Base-by-base conservation (phyloP, 2,888 invertebrate species). In the Operophtera brumata region DNA sequence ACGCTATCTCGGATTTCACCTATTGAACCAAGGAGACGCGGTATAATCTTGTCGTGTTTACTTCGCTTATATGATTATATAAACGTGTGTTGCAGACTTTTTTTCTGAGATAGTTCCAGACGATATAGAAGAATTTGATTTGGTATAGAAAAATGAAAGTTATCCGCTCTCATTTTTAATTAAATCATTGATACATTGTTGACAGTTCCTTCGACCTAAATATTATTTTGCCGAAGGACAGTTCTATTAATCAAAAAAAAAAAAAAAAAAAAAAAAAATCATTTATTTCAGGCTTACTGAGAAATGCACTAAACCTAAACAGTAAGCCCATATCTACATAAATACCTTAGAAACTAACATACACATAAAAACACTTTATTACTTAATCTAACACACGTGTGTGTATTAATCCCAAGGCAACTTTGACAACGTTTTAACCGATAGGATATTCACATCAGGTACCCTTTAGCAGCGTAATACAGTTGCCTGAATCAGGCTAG, bases 1-100 rank as follows among this genome's bases (percentile, higher is more conserved):
- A 84, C 80, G 79, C 78, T 84, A 81, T 83, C 82, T 82, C 77
- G 75, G 84, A 84, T 86, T 85, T 85, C 79, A 73, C 78, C 78
- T 83, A 83, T 84, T 83, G 84, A 81, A 84, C 78, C 80, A 76
- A 61, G 64, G 73, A 77, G 80, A 77, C 76, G 71, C 70, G 71
- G 75, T 71, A 72, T 69, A 72, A 75, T 75, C 76, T 71, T 70
- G 71, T 70, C 72, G 67, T 73, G 66, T 78, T 79, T 77, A 66
- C 73, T 65, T 66, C 63, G 69, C 70, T 73, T 74, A 71, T 70
- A 77, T 69, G 65, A 67, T 73, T 70, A 71, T 72, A 70, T 58
- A 61, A 70, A 61, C 59, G 57, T 51, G 58, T 66, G 62, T 56
- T 47, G 59, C 51, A 69, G 65, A 66, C 66, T 64, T 66, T 66